Percentiles rank a stretch among this genome's conserved stretches.
phyloP scores from a whole-genome alignment of 2,797 vertebrate genomes.

The Sciurus vulgaris region DNA sequence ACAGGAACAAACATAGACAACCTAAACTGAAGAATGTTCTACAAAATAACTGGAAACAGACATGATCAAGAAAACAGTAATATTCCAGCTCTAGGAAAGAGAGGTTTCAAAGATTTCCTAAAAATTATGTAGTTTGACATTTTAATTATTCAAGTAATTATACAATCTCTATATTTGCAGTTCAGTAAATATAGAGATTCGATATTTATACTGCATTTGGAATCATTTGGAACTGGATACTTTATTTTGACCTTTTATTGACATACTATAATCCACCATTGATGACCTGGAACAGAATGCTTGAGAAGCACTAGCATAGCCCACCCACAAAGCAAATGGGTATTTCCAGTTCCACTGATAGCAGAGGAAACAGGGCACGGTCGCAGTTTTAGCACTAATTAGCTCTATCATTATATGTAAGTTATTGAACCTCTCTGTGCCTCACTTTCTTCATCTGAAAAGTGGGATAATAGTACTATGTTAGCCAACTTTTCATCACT shows the following conservation, averaged over 20 bases:
- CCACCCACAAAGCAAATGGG: rapidly evolving
- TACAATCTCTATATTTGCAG: not conserved
- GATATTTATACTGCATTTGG: not conserved
- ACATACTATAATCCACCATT: not conserved
- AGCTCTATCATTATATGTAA: not conserved
- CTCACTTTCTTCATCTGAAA: not conserved
- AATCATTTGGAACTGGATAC: not conserved
- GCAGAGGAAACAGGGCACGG: not conserved
- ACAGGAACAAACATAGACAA: not conserved
- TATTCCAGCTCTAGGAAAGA: not conserved
- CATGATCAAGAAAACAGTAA: not conserved
- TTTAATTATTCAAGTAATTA: conserved; percentile 2
- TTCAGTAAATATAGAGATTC: not conserved
- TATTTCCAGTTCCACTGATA: not conserved
- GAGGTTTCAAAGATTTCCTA: conserved; percentile 27
- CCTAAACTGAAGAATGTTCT: not conserved
- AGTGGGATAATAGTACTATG: not conserved
- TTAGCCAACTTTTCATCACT: not conserved
- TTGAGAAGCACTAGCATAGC: not conserved
- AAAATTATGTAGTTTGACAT: not conserved
- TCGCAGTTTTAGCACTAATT: not conserved
- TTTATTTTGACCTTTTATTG: not conserved
- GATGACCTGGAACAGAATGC: not conserved
- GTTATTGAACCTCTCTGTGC: not conserved
- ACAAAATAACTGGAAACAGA: not conserved